A percentile compares a stretch with the other conserved stretches of the same genome.
phyloP scores from a whole-genome alignment of 2,888 invertebrate genomes.

The Omphaloscelis lunosa region DNA sequence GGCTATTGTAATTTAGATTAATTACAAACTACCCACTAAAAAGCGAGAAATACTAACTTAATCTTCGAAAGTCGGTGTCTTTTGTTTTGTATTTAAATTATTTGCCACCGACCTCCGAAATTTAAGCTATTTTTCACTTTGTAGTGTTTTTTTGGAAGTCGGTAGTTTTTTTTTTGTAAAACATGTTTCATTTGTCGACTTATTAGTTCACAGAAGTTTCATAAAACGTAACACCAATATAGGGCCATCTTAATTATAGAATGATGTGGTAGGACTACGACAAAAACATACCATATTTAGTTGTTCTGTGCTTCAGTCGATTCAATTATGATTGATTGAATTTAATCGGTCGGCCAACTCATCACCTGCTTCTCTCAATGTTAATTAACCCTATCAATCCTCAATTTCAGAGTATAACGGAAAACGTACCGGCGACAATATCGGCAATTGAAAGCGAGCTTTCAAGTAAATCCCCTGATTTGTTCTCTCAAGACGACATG shows the following conservation, averaged over 20 bases:
- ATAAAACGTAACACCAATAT: not conserved
- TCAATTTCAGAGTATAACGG: constrained; percentile 72
- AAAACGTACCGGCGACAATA: constrained; percentile 49
- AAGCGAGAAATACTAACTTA: too few species aligned
- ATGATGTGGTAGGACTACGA: too few species aligned
- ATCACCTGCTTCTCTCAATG: not conserved
- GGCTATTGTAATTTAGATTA: too few species aligned
- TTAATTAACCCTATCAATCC: not conserved
- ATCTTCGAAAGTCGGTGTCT: too few species aligned
- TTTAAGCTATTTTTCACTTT: too few species aligned
- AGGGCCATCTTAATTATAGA: not conserved
- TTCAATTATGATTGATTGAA: too few species aligned
- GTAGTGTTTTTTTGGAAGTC: too few species aligned
- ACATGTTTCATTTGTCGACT: not conserved
- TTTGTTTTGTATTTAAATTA: too few species aligned
- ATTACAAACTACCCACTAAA: too few species aligned
- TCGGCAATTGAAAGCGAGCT: constrained; percentile 51
- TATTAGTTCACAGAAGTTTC: not conserved
- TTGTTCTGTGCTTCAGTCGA: too few species aligned
- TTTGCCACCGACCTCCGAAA: too few species aligned
- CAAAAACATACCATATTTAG: not conserved
- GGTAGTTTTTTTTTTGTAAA: too few species aligned
- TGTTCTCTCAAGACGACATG: constrained; percentile 79
- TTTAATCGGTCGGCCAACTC: not conserved
- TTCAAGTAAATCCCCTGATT: constrained; percentile 75